Evolutionary conservation across 2,797 vertebrate genomes (phyloP).

Genomic region (Darevskia mixta): DNA sequence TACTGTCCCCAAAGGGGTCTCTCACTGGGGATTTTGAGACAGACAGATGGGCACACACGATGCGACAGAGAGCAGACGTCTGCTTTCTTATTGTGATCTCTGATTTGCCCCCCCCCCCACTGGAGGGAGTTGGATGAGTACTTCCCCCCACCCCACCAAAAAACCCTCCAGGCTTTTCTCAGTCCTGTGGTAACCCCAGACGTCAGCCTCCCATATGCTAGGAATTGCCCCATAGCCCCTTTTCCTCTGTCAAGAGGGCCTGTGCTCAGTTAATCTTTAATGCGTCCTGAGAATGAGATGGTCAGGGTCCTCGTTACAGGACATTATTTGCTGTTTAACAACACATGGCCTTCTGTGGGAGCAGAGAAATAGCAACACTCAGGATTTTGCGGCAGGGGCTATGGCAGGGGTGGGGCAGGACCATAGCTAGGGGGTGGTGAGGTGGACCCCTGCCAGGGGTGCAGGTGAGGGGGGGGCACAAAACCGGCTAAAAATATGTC

Average conservation of each 20-base stretch:
- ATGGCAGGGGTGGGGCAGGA: too few relatives aligned
- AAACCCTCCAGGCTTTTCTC: background rate
- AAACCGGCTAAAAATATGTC: too few relatives aligned
- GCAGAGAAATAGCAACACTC: too few relatives aligned
- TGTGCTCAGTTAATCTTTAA: background rate
- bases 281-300: background rate
- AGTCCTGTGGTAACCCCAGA: background rate
- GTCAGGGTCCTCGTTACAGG: background rate
- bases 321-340: too few relatives aligned
- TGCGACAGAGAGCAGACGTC: background rate
- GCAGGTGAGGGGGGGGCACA: too few relatives aligned
- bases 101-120: background rate
- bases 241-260: background rate
- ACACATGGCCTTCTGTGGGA: too few relatives aligned
- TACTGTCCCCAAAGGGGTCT: background rate
- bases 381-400: too few relatives aligned
- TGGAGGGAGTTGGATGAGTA: rapidly evolving
- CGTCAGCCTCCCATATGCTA: too few relatives aligned
- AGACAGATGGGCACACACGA: too few relatives aligned
- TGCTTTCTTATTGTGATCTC: constrained; percentile 19
- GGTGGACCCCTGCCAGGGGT: too few relatives aligned
- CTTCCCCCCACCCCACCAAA: background rate
- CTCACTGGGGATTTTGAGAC: background rate
- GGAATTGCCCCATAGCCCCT: background rate
- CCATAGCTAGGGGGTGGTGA: too few relatives aligned